Conservation (phyloP, 2,888 invertebrate genomes). For the Iphiclides podalirius region DNA sequence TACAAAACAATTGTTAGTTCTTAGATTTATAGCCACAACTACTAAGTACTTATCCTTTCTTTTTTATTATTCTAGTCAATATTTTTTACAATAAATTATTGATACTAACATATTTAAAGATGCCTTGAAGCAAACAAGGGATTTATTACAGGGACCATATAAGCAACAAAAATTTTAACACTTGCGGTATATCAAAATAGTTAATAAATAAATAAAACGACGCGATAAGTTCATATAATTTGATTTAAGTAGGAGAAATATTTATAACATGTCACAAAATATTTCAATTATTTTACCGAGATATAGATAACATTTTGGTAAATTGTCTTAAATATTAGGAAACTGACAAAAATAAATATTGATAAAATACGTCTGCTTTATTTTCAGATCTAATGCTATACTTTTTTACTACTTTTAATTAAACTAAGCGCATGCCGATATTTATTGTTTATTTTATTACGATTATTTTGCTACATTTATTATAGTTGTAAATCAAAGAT, state of each 20-base stretch:
- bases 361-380: too few relatives aligned
- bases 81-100: slow-evolving; percentile 3
- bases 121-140: slow-evolving; percentile 3
- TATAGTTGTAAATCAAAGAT: slow-evolving; percentile 29
- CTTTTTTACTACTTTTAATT: too few relatives aligned
- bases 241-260: background rate
- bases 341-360: too few relatives aligned
- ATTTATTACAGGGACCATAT: slow-evolving; percentile 28
- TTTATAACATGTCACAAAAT: too few relatives aligned
- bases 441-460: background rate
- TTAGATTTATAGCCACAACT: too few relatives aligned
- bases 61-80: slow-evolving; percentile 20
- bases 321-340: too few relatives aligned
- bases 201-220: background rate
- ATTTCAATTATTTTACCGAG: too few relatives aligned
- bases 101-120: background rate
- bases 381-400: too few relatives aligned
- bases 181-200: background rate
- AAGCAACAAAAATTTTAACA: background rate
- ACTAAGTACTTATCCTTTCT: too few relatives aligned
- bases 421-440: too few relatives aligned
- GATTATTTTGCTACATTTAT: slow-evolving; percentile 18
- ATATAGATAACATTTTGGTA: too few relatives aligned
- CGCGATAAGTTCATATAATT: background rate
- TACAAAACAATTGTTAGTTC: too few relatives aligned